Base-by-base conservation (phyloP, 2,888 invertebrate genomes). In the Lasioglossum malachurum region DNA sequence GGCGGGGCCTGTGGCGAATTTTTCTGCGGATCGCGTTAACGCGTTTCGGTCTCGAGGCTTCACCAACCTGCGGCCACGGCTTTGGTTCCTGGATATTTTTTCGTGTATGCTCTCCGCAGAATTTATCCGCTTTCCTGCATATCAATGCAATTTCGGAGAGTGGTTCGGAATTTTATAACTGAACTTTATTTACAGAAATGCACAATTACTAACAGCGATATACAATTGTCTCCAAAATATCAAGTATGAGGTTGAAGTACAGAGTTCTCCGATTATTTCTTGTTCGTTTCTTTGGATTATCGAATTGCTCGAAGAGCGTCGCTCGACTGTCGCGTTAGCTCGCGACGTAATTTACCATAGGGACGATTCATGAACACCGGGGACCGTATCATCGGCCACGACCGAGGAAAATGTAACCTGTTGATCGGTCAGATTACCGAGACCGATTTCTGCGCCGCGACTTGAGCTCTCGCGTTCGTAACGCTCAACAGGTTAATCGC, bases 401-500 rank as follows among this genome's bases (percentile, higher is more conserved):
- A 69, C 72, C 73, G 78, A 53, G 73, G 53, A 73, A 85, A 83
- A 86, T 84, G 87, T 86, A 91, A 91, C 91, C 91, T 91, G 91
- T 91, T 91, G 91, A 91, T 91, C 86, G 87, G 82, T 78, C 72
- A 83, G 88, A 90, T 88, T 89, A 89, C 77, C 87, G 78, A 88
- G 89, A 87, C 88, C 90, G 91, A 91, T 90, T 86, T 69, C 86
- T 80, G 83, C 69, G 79, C 67, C 60, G 19, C 76, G 80, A 87
- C 80, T 87, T 80, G 82, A 87, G 87, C 53, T 53, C 88, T 88
- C 82, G 75, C 83, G 86, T 86, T 89, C 88, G 88, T 87, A 84
- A 81, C 88, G 89, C 84, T 91, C 91, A 91, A 91, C 91, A 91
- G 91, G 91, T 91, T 91, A 91, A 91, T 91, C 91, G 89, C 79